phyloP scores from a whole-genome alignment of 2,797 vertebrate species.

The Pseudochirops corinnae region DNA sequence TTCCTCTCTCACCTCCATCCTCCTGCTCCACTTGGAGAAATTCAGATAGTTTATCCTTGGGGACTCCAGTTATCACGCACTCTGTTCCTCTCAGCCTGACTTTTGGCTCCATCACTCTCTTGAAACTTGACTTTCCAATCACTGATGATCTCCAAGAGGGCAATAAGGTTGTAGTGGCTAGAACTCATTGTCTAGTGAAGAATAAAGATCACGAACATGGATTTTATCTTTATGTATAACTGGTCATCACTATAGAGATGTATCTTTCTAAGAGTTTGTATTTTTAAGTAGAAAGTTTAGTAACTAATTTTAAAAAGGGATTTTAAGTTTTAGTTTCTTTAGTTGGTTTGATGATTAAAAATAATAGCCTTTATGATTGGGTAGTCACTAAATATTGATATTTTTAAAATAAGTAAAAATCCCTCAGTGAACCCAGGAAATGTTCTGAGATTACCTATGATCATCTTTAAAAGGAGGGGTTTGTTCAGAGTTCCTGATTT shows the following conservation, averaged over 20 bases:
- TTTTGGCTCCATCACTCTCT: background rate
- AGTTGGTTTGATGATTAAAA: background rate
- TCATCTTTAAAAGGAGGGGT: no score
- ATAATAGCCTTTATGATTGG: background rate
- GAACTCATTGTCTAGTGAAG: background rate
- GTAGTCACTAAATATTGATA: background rate
- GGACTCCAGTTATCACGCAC: background rate
- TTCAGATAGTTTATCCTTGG: background rate
- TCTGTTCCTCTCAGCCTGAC: background rate
- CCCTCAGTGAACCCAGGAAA: no score
- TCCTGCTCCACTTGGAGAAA: background rate
- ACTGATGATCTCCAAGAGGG: background rate
- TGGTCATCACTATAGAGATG: background rate
- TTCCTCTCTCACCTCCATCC: background rate
- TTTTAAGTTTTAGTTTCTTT: background rate
- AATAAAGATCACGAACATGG: background rate
- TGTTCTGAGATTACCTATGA: no score
- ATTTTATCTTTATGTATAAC: background rate
- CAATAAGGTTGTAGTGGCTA: fast-evolving
- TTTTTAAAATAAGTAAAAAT: background rate
- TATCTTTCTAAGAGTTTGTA: background rate
- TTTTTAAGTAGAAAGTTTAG: background rate
- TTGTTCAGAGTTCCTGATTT: no score
- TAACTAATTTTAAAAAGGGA: background rate
- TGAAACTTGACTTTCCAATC: background rate